Evolutionary conservation across 1,140 invertebrate species (phyloP).

Genomic region (Laodelphax striatellus): DNA sequence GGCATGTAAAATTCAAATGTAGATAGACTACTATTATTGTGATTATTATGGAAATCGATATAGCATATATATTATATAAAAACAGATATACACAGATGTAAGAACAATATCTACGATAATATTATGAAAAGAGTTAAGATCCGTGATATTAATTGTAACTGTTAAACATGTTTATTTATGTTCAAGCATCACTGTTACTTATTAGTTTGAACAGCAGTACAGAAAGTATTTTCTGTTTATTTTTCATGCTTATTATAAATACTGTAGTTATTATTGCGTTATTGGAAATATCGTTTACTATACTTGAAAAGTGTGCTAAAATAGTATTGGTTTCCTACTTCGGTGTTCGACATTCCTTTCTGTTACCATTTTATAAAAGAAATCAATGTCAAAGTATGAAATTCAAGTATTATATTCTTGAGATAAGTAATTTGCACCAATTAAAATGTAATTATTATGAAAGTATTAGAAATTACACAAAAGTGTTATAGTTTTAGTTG

Average conservation of each 20-base stretch:
- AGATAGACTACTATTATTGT: constrained; percentile 7
- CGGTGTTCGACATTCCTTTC: not conserved
- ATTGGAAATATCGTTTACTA: too few species aligned
- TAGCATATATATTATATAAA: constrained; percentile 8
- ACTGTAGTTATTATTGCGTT: too few species aligned
- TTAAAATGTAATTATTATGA: not conserved
- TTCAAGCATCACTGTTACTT: not conserved
- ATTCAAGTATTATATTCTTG: not conserved
- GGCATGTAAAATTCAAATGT: too few species aligned
- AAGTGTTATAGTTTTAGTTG: not conserved
- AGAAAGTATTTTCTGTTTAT: not conserved
- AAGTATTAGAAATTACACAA: not conserved
- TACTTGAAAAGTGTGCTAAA: not conserved
- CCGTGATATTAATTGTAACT: not conserved
- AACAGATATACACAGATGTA: constrained; percentile 17
- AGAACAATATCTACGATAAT: constrained; percentile 8
- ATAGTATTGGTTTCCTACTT: not conserved
- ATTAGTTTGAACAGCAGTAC: not conserved
- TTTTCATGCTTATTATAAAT: too few species aligned
- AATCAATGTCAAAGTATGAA: not conserved
- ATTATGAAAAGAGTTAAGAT: not conserved
- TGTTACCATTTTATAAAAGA: not conserved
- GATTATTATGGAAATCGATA: constrained; percentile 5
- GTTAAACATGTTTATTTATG: not conserved
- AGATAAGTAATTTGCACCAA: not conserved